A percentile compares a stretch with the other conserved stretches of the same genome.
Conservation (phyloP, 2,888 invertebrate genomes). For the Aphrophora alni region DNA sequence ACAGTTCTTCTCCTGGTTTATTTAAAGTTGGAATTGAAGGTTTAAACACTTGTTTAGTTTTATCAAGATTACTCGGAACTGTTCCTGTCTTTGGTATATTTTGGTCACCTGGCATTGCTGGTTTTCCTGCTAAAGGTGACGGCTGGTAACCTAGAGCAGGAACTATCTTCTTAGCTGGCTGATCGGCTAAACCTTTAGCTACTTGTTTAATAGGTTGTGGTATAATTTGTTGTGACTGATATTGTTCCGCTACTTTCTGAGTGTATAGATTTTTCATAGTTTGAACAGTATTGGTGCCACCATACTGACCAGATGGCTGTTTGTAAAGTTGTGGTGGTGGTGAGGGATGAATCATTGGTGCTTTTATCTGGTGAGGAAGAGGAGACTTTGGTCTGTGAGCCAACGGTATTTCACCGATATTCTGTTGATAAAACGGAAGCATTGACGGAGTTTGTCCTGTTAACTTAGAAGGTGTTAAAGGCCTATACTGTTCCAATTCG, state of each 20-base stretch:
- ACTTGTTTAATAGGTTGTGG: not conserved
- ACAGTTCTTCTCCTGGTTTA: not conserved
- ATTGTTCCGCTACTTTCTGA: constrained; percentile 10
- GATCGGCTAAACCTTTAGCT: not conserved
- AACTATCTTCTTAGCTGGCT: constrained; percentile 10
- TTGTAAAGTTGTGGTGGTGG: constrained; percentile 18
- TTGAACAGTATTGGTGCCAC: not conserved
- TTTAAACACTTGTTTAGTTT: constrained; percentile 34
- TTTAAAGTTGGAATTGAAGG: constrained; percentile 9
- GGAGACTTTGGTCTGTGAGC: constrained; percentile 46
- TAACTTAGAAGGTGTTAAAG: constrained; percentile 51
- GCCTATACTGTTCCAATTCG: constrained; percentile 10
- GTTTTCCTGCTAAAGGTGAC: constrained; percentile 24
- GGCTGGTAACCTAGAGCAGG: constrained; percentile 15
- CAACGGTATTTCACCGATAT: constrained; percentile 49
- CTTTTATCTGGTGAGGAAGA: constrained; percentile 44
- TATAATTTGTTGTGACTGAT: constrained; percentile 5
- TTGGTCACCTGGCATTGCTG: constrained; percentile 16
- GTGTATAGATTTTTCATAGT: constrained; percentile 14
- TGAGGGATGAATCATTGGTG: constrained; percentile 37
- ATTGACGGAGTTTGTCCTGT: constrained; percentile 74
- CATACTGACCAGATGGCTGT: not conserved
- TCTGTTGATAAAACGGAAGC: constrained; percentile 75
- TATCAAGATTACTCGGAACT: constrained; percentile 19
- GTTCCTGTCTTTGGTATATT: constrained; percentile 18